These are phyloP conservation scores for Haliaeetus leucogaster DNA, from an alignment of 2,113 vertebrate genomes.

Conservation along the genomic window DNA sequence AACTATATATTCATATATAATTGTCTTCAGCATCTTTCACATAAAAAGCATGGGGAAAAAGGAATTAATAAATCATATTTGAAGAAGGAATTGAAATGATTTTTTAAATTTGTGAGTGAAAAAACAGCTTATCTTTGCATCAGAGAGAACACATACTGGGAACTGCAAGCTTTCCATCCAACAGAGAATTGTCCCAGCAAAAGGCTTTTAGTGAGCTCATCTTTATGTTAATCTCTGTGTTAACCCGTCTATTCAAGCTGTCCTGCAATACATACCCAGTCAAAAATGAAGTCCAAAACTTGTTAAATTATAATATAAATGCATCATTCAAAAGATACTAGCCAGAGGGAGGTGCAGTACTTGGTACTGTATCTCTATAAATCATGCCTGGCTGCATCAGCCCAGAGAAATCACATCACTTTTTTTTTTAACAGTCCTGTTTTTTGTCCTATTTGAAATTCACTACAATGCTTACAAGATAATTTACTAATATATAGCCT, in stretches of 20 bases:
- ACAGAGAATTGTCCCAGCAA: slow-evolving; percentile 8
- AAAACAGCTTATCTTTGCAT: neutral
- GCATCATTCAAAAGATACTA: neutral
- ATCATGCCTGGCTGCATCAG: neutral
- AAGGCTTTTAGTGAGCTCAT: neutral
- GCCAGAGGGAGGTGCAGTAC: neutral
- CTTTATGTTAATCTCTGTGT: slow-evolving; percentile 13
- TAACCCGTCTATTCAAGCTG: neutral
- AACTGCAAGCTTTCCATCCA: neutral
- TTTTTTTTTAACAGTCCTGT: neutral
- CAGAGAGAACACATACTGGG: slow-evolving; percentile 4
- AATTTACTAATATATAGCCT: neutral
- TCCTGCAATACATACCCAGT: neutral
- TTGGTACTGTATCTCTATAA: neutral
- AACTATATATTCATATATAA: neutral
- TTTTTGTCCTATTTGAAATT: neutral
- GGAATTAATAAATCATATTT: neutral
- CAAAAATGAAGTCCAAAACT: neutral
- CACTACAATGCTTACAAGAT: neutral
- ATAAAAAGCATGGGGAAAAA: neutral
- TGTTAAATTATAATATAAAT: neutral
- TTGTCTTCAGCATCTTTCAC: neutral
- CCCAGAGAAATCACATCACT: neutral
- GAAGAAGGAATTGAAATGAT: neutral
- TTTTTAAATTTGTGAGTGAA: neutral